Evolutionary conservation across 2,113 vertebrate species (phyloP).

Genomic region (Agelaius tricolor): DNA sequence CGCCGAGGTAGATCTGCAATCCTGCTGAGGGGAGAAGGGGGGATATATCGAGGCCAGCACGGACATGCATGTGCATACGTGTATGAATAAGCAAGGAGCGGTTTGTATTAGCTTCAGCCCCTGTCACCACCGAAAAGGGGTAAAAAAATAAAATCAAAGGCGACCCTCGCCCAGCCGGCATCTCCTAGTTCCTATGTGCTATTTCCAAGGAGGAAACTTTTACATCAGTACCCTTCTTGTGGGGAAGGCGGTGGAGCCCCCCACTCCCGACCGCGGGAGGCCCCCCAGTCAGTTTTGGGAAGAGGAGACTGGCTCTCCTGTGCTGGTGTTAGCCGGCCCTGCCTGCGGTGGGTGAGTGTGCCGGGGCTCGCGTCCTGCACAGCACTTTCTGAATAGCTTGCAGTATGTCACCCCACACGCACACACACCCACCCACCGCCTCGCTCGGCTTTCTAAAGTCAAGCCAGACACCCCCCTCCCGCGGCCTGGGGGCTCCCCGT

Average conservation of each 20-base stretch:
- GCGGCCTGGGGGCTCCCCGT: background rate
- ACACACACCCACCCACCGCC: background rate
- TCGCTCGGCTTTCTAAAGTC: background rate
- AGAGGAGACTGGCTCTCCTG: background rate
- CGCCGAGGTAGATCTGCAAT: constrained; percentile 83
- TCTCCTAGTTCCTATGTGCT: constrained; percentile 14
- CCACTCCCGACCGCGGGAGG: background rate
- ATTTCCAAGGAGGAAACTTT: constrained; percentile 69
- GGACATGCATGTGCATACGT: constrained; percentile 67
- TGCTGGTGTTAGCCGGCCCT: background rate
- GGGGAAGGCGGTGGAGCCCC: background rate
- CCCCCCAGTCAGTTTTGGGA: background rate
- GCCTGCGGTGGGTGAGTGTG: constrained; percentile 12
- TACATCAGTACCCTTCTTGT: background rate
- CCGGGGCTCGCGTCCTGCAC: constrained; percentile 34
- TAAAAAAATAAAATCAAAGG: background rate
- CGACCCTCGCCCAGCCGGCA: background rate
- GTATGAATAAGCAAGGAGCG: constrained; percentile 64
- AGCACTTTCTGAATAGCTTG: constrained; percentile 73
- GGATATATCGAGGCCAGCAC: constrained; percentile 57
- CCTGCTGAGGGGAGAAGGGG: constrained; percentile 82
- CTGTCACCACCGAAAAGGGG: background rate
- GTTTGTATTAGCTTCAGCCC: constrained; percentile 50
- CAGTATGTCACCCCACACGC: constrained; percentile 22
- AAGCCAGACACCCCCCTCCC: background rate